A percentile compares a stretch with the other conserved stretches of the same genome.
These are phyloP conservation scores for Typhlichthys eigenmanni DNA, from an alignment of 2,797 vertebrate species.

Conservation along the genomic window DNA sequence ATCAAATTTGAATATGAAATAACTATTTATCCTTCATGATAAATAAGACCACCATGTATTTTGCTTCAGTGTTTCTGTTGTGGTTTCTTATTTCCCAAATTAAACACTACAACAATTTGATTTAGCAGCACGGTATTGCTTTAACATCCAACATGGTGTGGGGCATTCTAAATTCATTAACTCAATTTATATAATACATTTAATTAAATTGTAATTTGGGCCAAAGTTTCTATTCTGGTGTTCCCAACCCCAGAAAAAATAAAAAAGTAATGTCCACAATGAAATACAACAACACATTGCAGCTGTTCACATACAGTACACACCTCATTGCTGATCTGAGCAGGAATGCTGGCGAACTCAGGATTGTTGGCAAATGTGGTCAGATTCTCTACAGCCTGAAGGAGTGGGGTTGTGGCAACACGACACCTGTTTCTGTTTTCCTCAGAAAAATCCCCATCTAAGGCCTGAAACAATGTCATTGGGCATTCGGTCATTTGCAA, in stretches of 20 bases:
- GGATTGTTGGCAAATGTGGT: constrained; percentile 96
- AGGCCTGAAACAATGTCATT: constrained; percentile 74
- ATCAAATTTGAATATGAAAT: too few species aligned
- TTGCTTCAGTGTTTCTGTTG: too few species aligned
- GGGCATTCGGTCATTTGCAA: constrained; percentile 13
- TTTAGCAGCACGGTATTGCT: too few species aligned
- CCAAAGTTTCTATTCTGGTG: neutral
- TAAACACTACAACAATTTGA: too few species aligned
- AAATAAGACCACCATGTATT: too few species aligned
- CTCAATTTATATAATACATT: too few species aligned
- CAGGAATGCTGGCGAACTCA: constrained; percentile 95
- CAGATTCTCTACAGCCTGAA: constrained; percentile 96
- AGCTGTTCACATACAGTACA: constrained; percentile 7
- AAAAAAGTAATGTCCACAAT: neutral
- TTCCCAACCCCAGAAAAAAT: too few species aligned
- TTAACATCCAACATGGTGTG: too few species aligned
- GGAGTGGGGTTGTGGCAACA: constrained; percentile 88
- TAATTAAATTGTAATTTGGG: neutral
- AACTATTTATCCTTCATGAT: too few species aligned
- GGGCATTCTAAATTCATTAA: too few species aligned
- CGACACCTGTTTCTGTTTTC: constrained; percentile 93
- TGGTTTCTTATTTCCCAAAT: too few species aligned
- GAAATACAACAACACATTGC: constrained; percentile 14
- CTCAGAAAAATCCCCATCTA: constrained; percentile 96
- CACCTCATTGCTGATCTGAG: constrained; percentile 97